Evolutionary conservation across 2,888 invertebrate genomes (phyloP).

Genomic region (Stenchaetothrips biformis): DNA sequence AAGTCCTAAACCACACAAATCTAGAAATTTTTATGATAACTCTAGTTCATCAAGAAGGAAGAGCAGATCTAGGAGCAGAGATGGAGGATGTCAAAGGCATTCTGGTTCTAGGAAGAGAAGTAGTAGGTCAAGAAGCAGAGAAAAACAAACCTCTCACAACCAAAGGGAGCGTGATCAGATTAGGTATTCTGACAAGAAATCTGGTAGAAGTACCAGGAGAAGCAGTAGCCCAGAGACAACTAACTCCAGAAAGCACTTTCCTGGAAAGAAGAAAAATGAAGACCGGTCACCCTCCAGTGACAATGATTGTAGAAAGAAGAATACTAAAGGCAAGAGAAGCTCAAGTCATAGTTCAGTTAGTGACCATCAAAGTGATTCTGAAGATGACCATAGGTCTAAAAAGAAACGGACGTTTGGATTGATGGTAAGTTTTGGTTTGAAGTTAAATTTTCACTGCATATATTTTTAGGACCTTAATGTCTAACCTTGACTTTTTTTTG

Average conservation of each 20-base stretch:
- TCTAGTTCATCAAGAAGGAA: neutral
- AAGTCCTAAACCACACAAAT: neutral
- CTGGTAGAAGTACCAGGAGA: neutral
- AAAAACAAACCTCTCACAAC: neutral
- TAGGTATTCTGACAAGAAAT: conserved; percentile 18
- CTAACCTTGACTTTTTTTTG: neutral
- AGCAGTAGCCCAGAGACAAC: conserved; percentile 7
- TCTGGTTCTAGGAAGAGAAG: neutral
- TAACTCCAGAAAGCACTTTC: conserved; percentile 11
- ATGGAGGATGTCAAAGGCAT: conserved; percentile 1
- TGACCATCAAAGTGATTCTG: neutral
- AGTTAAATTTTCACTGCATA: no score
- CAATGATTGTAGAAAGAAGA: conserved; percentile 35
- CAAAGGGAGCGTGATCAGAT: neutral
- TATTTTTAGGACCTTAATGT: neutral
- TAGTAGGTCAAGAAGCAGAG: conserved; percentile 19
- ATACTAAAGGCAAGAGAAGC: conserved; percentile 45
- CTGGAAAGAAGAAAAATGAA: conserved; percentile 27
- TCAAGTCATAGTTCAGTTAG: neutral
- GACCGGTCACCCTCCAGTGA: conserved; percentile 33
- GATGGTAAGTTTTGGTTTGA: neutral
- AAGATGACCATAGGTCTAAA: neutral
- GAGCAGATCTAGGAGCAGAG: conserved; percentile 24
- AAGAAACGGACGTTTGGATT: neutral
- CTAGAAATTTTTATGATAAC: neutral